These are phyloP conservation scores for Scortum barcoo DNA, from an alignment of 2,113 vertebrate genomes.

Conservation along the genomic window DNA sequence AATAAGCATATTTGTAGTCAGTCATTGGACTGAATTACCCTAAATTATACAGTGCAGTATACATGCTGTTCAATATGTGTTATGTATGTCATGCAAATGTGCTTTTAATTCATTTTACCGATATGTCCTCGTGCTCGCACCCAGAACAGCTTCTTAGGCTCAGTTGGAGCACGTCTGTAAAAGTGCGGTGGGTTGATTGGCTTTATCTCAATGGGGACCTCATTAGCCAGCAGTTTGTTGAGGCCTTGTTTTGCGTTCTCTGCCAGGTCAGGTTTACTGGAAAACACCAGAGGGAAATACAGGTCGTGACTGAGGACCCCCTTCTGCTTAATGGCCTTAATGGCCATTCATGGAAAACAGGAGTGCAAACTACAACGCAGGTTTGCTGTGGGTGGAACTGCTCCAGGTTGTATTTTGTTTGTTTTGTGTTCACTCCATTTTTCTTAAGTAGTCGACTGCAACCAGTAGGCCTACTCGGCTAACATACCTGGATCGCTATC, in stretches of 20 bases:
- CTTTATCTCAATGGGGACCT: slow-evolving; percentile 94
- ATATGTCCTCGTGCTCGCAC: slow-evolving; percentile 92
- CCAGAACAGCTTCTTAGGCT: slow-evolving; percentile 93
- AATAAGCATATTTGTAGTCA: neutral
- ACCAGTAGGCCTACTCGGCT: neutral
- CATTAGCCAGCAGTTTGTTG: slow-evolving; percentile 89
- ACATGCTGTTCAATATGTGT: neutral
- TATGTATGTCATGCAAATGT: neutral
- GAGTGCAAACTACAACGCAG: neutral
- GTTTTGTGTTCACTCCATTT: too few relatives aligned
- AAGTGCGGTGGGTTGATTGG: slow-evolving; percentile 86
- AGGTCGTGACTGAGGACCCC: neutral
- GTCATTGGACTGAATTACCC: too few relatives aligned
- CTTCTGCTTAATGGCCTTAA: neutral
- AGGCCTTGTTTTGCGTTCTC: slow-evolving; percentile 86
- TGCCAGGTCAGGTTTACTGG: slow-evolving; percentile 88
- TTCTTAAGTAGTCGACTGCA: too few relatives aligned
- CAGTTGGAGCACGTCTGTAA: slow-evolving; percentile 64
- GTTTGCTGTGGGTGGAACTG: too few relatives aligned
- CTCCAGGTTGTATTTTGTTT: neutral
- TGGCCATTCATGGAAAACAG: neutral
- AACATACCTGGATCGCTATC: neutral
- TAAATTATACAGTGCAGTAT: neutral
- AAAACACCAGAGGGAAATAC: slow-evolving; percentile 33
- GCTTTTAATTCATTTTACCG: slow-evolving; percentile 81